Conservation (phyloP, 2,113 vertebrate genomes). For the Tretioscincus oriximinensis region DNA sequence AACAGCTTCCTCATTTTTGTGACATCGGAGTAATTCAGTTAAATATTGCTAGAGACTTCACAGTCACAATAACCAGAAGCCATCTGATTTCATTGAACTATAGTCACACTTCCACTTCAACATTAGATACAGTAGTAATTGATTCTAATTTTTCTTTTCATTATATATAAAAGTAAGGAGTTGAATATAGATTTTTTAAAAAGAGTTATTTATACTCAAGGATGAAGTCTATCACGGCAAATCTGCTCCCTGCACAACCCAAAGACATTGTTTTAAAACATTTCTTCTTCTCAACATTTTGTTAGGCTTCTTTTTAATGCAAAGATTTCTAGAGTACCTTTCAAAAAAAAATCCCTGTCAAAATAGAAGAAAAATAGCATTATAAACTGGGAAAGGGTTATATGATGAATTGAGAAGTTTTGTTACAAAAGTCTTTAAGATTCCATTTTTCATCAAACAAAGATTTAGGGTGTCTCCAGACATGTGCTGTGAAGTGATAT, state of each 20-base stretch:
- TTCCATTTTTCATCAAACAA: background rate
- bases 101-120: too few relatives aligned
- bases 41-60: background rate
- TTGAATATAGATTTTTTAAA: too few relatives aligned
- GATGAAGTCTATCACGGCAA: background rate
- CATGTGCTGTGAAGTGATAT: too few relatives aligned
- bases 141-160: too few relatives aligned
- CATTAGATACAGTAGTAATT: too few relatives aligned
- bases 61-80: too few relatives aligned
- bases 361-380: conserved; percentile 23
- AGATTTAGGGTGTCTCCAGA: background rate
- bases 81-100: too few relatives aligned
- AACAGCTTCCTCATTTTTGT: background rate
- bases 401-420: conserved; percentile 34
- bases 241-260: too few relatives aligned
- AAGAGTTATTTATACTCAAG: background rate
- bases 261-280: conserved; percentile 28
- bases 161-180: too few relatives aligned
- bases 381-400: background rate
- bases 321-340: conserved; percentile 28
- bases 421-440: conserved; percentile 39
- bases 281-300: conserved; percentile 33
- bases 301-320: conserved; percentile 47
- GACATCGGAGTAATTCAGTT: background rate
- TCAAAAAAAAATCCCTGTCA: conserved; percentile 26